These are phyloP conservation scores for Lasioglossum lativentre DNA, from an alignment of 2,888 invertebrate genomes.

Conservation along the genomic window DNA sequence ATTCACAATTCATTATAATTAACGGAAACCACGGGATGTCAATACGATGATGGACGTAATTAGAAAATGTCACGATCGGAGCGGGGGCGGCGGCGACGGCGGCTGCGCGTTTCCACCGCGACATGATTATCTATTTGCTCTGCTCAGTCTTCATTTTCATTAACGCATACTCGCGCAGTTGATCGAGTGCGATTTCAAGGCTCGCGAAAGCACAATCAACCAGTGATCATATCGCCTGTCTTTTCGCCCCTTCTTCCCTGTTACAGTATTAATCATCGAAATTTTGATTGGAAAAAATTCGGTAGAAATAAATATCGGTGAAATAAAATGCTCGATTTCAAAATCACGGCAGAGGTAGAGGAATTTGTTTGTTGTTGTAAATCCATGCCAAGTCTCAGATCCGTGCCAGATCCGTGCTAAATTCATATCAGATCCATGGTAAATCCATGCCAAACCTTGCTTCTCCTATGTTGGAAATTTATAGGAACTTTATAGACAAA, in stretches of 20 bases:
- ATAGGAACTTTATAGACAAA: too few relatives aligned
- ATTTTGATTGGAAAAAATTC: neutral
- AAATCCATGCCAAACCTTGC: too few relatives aligned
- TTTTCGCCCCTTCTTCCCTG: neutral
- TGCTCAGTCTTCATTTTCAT: slow-evolving; percentile 71
- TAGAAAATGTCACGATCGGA: slow-evolving; percentile 57
- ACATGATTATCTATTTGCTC: slow-evolving; percentile 53
- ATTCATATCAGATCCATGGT: too few relatives aligned
- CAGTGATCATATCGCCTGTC: slow-evolving; percentile 68
- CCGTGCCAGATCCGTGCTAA: too few relatives aligned
- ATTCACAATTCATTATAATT: slow-evolving; percentile 50
- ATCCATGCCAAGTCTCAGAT: too few relatives aligned
- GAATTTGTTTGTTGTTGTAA: too few relatives aligned
- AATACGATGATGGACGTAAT: slow-evolving; percentile 56
- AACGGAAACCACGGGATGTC: slow-evolving; percentile 45
- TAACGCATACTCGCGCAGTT: slow-evolving; percentile 28
- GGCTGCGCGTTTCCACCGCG: slow-evolving; percentile 4
- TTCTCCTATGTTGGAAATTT: too few relatives aligned
- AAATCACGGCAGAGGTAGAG: too few relatives aligned
- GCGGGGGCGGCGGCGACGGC: neutral
- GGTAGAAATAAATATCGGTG: too few relatives aligned
- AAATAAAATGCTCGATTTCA: too few relatives aligned
- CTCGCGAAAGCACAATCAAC: slow-evolving; percentile 77
- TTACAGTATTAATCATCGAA: neutral
- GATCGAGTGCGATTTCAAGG: slow-evolving; percentile 26